A percentile compares a stretch with the other conserved stretches of the same genome.
phyloP scores from a whole-genome alignment of 2,113 vertebrate species.

The Siniperca knerii region DNA sequence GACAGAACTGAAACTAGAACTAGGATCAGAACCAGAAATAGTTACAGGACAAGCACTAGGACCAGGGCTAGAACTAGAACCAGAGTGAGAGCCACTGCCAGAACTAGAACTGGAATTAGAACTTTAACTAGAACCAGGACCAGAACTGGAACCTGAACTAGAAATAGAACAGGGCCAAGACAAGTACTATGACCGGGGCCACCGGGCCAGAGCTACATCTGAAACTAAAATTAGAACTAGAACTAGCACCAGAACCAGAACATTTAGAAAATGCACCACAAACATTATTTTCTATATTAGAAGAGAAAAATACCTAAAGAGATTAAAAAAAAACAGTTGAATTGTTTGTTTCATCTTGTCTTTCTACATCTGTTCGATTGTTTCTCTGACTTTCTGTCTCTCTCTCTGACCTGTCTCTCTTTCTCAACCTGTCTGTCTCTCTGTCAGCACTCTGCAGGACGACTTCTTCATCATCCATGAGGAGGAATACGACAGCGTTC shows the following conservation, averaged over 20 bases:
- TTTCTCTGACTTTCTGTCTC: not conserved
- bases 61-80: too few species aligned
- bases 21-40: too few species aligned
- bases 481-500: slow-evolving; percentile 88
- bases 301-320: not conserved
- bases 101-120: too few species aligned
- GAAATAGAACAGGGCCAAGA: not conserved
- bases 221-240: not conserved
- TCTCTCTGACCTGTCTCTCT: not conserved
- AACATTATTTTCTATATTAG: too few species aligned
- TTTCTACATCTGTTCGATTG: not conserved
- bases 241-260: not conserved
- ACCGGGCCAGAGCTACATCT: too few species aligned
- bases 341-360: not conserved
- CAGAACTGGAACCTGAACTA: not conserved
- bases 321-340: not conserved
- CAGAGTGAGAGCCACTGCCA: too few species aligned
- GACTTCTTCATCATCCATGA: slow-evolving; percentile 88
- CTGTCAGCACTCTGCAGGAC: slow-evolving; percentile 85
- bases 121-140: too few species aligned
- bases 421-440: not conserved
- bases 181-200: too few species aligned
- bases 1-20: too few species aligned
- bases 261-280: not conserved
- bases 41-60: too few species aligned